Evolutionary conservation across 2,797 vertebrate genomes (phyloP).

Genomic region (Poeciliopsis gracilis): DNA sequence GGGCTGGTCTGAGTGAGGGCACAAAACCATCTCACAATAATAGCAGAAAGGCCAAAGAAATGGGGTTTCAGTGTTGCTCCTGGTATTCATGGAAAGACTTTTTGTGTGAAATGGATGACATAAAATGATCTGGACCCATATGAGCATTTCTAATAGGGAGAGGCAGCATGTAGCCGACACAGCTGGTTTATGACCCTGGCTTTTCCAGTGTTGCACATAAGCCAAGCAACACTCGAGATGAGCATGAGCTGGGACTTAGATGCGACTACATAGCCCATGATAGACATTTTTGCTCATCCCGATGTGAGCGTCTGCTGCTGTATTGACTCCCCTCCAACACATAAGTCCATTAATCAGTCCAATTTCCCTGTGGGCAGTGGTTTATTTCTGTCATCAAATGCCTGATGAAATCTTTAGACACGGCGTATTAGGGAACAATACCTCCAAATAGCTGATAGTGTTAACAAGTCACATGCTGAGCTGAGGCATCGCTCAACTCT

Average conservation of each 20-base stretch:
- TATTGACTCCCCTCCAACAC: conserved; percentile 79
- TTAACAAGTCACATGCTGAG: conserved; percentile 91
- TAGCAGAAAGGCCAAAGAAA: conserved; percentile 63
- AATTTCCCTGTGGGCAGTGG: conserved; percentile 89
- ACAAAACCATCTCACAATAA: conserved; percentile 63
- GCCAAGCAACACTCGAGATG: conserved; percentile 45
- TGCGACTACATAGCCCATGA: conserved; percentile 42
- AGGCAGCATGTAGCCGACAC: conserved; percentile 41
- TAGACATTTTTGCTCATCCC: conserved; percentile 67
- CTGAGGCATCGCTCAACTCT: conserved; percentile 85
- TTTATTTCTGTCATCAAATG: conserved; percentile 92
- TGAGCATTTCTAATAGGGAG: conserved; percentile 56
- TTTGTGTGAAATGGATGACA: conserved; percentile 57
- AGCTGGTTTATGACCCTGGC: conserved; percentile 57
- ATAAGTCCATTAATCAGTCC: conserved; percentile 87
- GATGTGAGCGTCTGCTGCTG: conserved; percentile 66
- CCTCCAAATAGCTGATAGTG: conserved; percentile 86
- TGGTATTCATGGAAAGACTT: conserved; percentile 53
- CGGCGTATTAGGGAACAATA: conserved; percentile 87
- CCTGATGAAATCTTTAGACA: conserved; percentile 90
- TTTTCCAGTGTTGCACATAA: conserved; percentile 56
- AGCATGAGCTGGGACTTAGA: conserved; percentile 34
- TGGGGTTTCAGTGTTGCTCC: conserved; percentile 55
- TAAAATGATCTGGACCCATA: conserved; percentile 71
- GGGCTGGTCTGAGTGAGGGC: conserved; percentile 37